phyloP scores from a whole-genome alignment of 1,140 invertebrate genomes.

The Drosophila virilis region DNA sequence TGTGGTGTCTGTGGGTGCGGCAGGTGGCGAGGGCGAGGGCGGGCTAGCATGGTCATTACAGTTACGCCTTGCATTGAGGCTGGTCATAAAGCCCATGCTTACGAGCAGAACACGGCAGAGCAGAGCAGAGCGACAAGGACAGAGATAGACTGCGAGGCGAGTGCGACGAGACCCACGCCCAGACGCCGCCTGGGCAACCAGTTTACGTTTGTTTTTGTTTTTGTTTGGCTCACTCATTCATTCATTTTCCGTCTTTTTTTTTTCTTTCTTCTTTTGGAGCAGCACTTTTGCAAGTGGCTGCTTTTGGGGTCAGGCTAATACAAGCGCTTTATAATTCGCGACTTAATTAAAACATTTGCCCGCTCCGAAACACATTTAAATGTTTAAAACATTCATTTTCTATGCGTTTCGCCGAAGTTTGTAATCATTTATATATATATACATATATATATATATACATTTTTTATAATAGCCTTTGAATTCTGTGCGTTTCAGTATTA shows the following conservation, averaged over 20 bases:
- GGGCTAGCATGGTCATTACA: constrained; percentile 34
- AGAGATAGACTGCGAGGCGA: constrained; percentile 3
- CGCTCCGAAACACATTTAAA: constrained; percentile 46
- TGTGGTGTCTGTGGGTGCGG: constrained; percentile 36
- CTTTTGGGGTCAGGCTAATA: constrained; percentile 70
- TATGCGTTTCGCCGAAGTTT: constrained; percentile 3
- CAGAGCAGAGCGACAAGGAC: constrained; percentile 44
- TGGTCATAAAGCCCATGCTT: constrained; percentile 71
- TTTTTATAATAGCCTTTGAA: constrained; percentile 13
- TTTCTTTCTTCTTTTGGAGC: neutral
- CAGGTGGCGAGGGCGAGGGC: constrained; percentile 3
- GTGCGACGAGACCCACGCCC: constrained; percentile 10
- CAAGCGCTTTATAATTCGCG: constrained; percentile 64
- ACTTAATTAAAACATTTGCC: constrained; percentile 74
- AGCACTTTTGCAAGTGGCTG: constrained; percentile 37
- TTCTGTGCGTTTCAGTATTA: constrained; percentile 27
- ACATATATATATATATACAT: constrained; percentile 15
- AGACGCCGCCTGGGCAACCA: constrained; percentile 53
- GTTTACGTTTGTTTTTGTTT: constrained; percentile 46
- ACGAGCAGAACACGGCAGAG: constrained; percentile 41
- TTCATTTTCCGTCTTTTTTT: constrained; percentile 33
- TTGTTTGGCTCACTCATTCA: constrained; percentile 40
- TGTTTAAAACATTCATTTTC: constrained; percentile 8
- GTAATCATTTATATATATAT: constrained; percentile 19
- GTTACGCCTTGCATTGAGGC: constrained; percentile 61